Conservation (phyloP, 2,113 vertebrate species). For the Ctenomys sociabilis region DNA sequence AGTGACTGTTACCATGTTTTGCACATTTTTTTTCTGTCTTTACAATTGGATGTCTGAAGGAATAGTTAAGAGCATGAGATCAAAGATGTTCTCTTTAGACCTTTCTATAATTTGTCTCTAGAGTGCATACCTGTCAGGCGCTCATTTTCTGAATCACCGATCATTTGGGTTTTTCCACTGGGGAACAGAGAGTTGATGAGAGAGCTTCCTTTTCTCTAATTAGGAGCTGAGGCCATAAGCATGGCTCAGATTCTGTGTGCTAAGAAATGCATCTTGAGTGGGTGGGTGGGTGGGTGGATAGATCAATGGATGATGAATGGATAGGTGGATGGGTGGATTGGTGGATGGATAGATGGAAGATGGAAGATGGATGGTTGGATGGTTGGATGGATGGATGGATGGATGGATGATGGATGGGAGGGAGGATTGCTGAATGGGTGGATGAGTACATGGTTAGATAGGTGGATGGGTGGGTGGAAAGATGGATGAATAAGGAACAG, state of each 20-base stretch:
- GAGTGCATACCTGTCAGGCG: not conserved
- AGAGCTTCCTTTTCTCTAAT: not conserved
- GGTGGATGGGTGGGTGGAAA: not conserved
- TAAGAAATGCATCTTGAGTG: not conserved
- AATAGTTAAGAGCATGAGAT: not conserved
- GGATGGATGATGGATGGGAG: not conserved
- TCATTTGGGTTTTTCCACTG: not conserved
- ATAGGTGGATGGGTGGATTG: not conserved
- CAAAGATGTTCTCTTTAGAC: not conserved
- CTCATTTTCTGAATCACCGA: not conserved
- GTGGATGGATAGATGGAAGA: not conserved
- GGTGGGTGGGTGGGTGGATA: not conserved
- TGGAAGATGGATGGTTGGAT: not conserved
- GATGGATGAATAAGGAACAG: not conserved
- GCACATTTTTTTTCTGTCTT: not conserved
- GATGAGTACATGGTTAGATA: not conserved
- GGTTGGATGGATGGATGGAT: no score
- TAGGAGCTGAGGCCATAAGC: not conserved
- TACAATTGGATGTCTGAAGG: not conserved
- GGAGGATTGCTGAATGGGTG: no score
- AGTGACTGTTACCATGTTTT: not conserved
- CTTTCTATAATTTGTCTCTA: not conserved
- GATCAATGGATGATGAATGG: no score
- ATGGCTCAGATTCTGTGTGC: constrained; percentile 2
- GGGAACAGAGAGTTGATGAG: not conserved